phyloP scores from a whole-genome alignment of 1,140 invertebrate species.

The Cydia fagiglandana region DNA sequence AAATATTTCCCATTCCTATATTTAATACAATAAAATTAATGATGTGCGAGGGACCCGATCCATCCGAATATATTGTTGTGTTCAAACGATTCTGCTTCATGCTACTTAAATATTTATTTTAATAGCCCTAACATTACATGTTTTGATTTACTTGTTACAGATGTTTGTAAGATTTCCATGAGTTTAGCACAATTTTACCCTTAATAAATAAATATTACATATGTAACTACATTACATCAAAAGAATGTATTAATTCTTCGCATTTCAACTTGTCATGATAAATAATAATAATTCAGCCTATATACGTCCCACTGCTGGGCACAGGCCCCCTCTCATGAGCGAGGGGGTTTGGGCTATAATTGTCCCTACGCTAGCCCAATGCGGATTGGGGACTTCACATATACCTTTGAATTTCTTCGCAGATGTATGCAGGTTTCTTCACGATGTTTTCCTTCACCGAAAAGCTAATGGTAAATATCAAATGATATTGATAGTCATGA shows the following conservation, averaged over 20 bases:
- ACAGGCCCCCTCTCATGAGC: too few relatives aligned
- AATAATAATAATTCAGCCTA: too few relatives aligned
- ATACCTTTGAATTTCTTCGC: too few relatives aligned
- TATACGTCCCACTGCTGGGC: too few relatives aligned
- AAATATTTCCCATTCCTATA: conserved; percentile 10
- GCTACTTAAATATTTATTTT: conserved; percentile 18
- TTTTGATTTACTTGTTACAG: conserved; percentile 24
- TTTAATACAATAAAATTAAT: conserved; percentile 16
- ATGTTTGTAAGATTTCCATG: conserved; percentile 10
- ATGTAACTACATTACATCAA: neutral
- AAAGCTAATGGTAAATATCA: too few relatives aligned
- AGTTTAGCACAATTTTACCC: neutral
- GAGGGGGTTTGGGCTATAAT: too few relatives aligned
- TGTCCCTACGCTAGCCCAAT: too few relatives aligned
- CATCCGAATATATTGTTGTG: neutral
- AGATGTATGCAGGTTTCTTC: too few relatives aligned
- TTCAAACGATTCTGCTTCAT: neutral
- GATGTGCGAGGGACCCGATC: neutral
- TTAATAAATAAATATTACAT: conserved; percentile 9
- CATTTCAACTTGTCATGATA: conserved; percentile 5
- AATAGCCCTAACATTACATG: neutral
- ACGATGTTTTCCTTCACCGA: too few relatives aligned
- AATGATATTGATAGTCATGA: too few relatives aligned
- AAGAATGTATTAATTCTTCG: neutral
- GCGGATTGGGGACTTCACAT: too few relatives aligned